Evolutionary conservation across 2,113 vertebrate species (phyloP).

Genomic region (Takifugu bimaculatus): DNA sequence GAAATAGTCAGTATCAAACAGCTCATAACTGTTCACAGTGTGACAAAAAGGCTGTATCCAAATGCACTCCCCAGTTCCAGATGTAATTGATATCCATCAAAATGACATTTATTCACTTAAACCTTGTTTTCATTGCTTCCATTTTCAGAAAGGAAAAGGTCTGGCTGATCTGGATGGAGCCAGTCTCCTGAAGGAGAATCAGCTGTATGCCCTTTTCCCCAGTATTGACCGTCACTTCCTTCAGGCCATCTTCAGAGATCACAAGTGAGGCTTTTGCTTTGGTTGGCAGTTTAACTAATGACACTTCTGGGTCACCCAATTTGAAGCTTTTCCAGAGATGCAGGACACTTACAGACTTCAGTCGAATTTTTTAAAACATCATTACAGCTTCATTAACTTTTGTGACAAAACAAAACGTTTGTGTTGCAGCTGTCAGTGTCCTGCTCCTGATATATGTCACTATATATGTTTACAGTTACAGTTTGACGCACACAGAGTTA

Average conservation of each 20-base stretch:
- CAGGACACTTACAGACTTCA: no score
- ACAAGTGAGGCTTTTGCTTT: slow-evolving; percentile 81
- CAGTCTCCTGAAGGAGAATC: slow-evolving; percentile 85
- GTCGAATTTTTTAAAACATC: no score
- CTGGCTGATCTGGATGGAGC: slow-evolving; percentile 77
- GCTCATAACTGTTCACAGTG: no score
- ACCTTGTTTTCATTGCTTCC: not conserved
- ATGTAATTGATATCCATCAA: no score
- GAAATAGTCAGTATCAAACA: no score
- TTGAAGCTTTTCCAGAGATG: no score
- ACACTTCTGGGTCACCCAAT: not conserved
- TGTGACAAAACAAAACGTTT: no score
- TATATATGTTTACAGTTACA: slow-evolving; percentile 76
- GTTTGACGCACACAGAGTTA: slow-evolving; percentile 84
- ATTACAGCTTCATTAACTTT: no score
- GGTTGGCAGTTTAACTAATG: not conserved
- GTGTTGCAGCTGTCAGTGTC: no score
- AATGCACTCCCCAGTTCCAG: not conserved
- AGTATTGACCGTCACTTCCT: slow-evolving; percentile 88
- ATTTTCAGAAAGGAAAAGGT: slow-evolving; percentile 76
- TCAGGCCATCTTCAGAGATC: slow-evolving; percentile 88
- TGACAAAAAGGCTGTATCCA: no score
- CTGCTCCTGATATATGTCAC: not conserved
- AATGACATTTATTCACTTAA: no score
- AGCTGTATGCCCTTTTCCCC: slow-evolving; percentile 88